Base-by-base conservation (phyloP, 2,888 invertebrate species). In the Eurytoma californica region DNA sequence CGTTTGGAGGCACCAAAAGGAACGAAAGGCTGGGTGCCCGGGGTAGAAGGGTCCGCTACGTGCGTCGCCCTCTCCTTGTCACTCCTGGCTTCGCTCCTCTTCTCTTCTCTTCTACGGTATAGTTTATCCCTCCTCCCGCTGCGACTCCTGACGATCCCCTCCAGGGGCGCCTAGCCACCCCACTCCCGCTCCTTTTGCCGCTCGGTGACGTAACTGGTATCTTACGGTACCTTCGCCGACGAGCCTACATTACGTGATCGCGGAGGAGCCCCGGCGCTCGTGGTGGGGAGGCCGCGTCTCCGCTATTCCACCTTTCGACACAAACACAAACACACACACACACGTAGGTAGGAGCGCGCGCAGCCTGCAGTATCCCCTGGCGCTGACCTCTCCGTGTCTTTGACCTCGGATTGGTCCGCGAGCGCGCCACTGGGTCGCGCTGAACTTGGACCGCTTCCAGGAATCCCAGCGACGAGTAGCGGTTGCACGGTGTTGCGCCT, bases 211-310 rank as follows among this genome's bases (percentile, higher is more conserved):
- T 89, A 89, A 89, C 85, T 85, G 86, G 86, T 86, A 82, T 83
- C 87, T 87, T 89, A 87, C 89, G 89, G 89, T 89, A 90, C 86
- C 83, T 89, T 87, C 84, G 85, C 85, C 86, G 88, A 87, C 88
- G 88, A 89, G 88, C 88, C 89, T 87, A 89, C 87, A 89, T 89
- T 89, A 89, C 89, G 89, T 89, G 89, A 89, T 86, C 85, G 81
- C 84, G 82, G 82, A 79, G 81, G 82, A 83, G 79, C 58, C 20
- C 55, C 55, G 51, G 49, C 47, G 51, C 7, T 20, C 20, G 9
- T 7, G 18, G 24, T 39, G 30, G 18, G 69, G 24, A 53, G 53
- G 61, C 57, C 73, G 18, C 47, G 65, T 49, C 67, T 72, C 81
- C 81, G 79, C 81, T 81, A 81, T 78, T 76, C 76, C 72, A 69